Base-by-base conservation (phyloP, 2,797 vertebrate species). In the Ataeniobius toweri region DNA sequence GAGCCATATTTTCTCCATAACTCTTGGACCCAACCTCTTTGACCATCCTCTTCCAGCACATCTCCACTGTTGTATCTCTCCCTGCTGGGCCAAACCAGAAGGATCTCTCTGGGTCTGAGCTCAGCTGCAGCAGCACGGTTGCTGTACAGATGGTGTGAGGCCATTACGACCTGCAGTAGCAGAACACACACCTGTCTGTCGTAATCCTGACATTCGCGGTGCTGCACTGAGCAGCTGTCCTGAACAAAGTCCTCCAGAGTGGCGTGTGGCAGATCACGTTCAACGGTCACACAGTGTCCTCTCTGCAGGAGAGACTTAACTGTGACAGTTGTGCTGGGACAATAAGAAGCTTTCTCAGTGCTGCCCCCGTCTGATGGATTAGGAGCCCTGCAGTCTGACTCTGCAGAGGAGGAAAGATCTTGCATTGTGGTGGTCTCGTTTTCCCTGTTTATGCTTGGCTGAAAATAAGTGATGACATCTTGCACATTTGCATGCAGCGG, bases 151-250 rank as follows among this genome's bases (percentile, higher is more conserved):
- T 94, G 88, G 74, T 95, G 94, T 69, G 95, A 86, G 50, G 95
- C 96, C 0, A 63, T 36, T 46, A 96, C 87, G 53, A 96, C 83
- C 93, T 97, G 97, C 82, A 97, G 92, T 44, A 97, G 73, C 80
- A 97, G 87, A 72, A 96, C 86, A 68, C 96, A 95, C 53, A 93
- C 83, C 61, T 89, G 91, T 76, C 93, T 93, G 9, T 96, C 91
- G 0, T 96, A 96, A 48, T 91, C 83, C 44, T 85, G 80, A 0
- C 94, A 85, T 28, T 90, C 86, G 24, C 78, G 53, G 76, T 71
- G 76, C 78, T 90, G 93, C 79, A 93, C 50, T 0, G n/a, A 28
- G 0, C 16, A 41, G 76, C 84, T 90, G 0, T 83, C 76, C 50
- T 90, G 74, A 48, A 95, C 90, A 81, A 97, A 97, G 76, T 93